Evolutionary conservation across 2,888 invertebrate genomes (phyloP).

Genomic region (Lacanobia oleracea): DNA sequence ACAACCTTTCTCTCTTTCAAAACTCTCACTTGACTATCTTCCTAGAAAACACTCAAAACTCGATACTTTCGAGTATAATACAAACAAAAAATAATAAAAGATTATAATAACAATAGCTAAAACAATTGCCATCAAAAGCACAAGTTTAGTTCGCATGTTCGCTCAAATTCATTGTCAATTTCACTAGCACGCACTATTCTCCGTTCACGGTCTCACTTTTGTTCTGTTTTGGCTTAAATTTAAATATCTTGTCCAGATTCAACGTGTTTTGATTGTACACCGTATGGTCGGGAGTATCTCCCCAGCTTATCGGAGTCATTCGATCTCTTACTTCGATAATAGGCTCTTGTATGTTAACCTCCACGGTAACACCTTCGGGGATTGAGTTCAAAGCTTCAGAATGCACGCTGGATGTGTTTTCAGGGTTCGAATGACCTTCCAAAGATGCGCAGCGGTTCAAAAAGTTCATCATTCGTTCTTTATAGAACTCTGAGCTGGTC

Average conservation of each 20-base stretch:
- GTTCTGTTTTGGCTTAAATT: slow-evolving; percentile 72
- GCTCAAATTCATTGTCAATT: slow-evolving; percentile 46
- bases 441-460: slow-evolving; percentile 83
- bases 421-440: slow-evolving; percentile 82
- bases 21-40: background rate
- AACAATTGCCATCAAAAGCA: slow-evolving; percentile 25
- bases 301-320: slow-evolving; percentile 84
- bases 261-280: slow-evolving; percentile 87
- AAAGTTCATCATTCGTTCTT: slow-evolving; percentile 87
- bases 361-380: slow-evolving; percentile 74
- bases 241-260: slow-evolving; percentile 85
- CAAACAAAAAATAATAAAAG: slow-evolving; percentile 19
- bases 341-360: slow-evolving; percentile 65
- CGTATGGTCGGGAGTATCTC: slow-evolving; percentile 84
- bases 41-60: background rate
- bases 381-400: slow-evolving; percentile 82
- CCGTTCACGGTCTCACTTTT: slow-evolving; percentile 62
- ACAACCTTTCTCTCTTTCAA: background rate
- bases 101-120: slow-evolving; percentile 16
- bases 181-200: slow-evolving; percentile 56
- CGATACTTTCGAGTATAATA: background rate
- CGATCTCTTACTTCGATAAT: slow-evolving; percentile 62
- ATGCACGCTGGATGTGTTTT: slow-evolving; percentile 79
- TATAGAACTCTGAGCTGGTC: slow-evolving; percentile 86
- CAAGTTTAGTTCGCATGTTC: slow-evolving; percentile 46